These are phyloP conservation scores for Perognathus longimembris DNA, from an alignment of 2,113 vertebrate genomes.

Conservation along the genomic window DNA sequence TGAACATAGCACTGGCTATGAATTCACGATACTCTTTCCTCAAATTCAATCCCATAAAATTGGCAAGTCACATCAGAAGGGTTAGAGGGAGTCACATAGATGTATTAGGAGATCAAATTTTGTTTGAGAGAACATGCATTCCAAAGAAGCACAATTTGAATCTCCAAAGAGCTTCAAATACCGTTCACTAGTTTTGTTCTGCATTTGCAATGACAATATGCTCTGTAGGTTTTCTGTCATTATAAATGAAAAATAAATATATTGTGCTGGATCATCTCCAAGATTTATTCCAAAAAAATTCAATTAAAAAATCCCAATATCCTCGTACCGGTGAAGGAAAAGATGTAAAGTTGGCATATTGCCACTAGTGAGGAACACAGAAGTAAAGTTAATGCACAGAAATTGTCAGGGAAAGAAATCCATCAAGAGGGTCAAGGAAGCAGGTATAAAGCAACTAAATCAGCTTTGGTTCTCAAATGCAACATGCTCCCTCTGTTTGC, in stretches of 20 bases:
- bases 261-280: not conserved
- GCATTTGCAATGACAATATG: not conserved
- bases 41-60: not conserved
- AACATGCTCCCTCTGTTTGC: not conserved
- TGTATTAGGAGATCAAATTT: not conserved
- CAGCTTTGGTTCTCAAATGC: not conserved
- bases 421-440: not conserved
- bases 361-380: not conserved
- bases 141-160: not conserved
- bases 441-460: not conserved
- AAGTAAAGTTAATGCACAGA: not conserved
- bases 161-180: not conserved
- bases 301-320: not conserved
- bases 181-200: not conserved
- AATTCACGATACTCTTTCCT: constrained; percentile 18
- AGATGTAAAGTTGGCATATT: not conserved
- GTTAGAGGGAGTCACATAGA: not conserved
- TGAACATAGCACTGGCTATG: not conserved
- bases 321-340: not conserved
- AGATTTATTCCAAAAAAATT: not conserved
- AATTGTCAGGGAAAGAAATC: not conserved
- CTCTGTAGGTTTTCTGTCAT: not conserved
- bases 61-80: not conserved
- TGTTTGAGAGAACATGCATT: not conserved
- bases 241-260: not conserved